Evolutionary conservation across 2,797 vertebrate species (phyloP).

Genomic region (Sebastes hubbsi): DNA sequence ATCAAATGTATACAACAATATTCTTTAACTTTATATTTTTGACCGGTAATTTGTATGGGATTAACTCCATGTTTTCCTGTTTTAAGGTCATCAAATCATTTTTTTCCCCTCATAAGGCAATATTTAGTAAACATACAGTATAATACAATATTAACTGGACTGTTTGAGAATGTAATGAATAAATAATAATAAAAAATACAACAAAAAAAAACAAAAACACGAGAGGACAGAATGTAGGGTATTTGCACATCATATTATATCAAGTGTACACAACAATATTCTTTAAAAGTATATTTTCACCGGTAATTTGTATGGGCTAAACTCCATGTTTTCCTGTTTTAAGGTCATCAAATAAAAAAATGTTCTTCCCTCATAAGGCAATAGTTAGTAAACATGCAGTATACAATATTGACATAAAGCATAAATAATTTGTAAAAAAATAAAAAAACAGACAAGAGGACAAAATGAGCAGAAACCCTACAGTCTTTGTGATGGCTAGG

Average conservation of each 20-base stretch:
- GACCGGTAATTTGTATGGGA: neutral
- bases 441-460: neutral
- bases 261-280: too few species aligned
- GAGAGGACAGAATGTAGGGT: neutral
- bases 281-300: neutral
- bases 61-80: neutral
- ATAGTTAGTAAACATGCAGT: neutral
- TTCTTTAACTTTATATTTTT: neutral
- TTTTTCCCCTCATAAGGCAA: neutral
- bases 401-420: neutral
- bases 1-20: neutral
- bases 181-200: too few species aligned
- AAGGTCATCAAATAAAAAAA: neutral
- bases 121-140: neutral
- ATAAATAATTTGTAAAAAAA: too few species aligned
- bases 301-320: neutral
- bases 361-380: neutral
- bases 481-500: neutral
- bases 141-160: neutral
- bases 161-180: neutral
- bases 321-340: neutral
- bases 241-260: neutral
- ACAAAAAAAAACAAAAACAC: too few species aligned
- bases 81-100: neutral
- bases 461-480: neutral